A percentile compares a stretch with the other conserved stretches of the same genome.
phyloP scores from a whole-genome alignment of 2,797 vertebrate species.

The Chaetophractus vellerosus region DNA sequence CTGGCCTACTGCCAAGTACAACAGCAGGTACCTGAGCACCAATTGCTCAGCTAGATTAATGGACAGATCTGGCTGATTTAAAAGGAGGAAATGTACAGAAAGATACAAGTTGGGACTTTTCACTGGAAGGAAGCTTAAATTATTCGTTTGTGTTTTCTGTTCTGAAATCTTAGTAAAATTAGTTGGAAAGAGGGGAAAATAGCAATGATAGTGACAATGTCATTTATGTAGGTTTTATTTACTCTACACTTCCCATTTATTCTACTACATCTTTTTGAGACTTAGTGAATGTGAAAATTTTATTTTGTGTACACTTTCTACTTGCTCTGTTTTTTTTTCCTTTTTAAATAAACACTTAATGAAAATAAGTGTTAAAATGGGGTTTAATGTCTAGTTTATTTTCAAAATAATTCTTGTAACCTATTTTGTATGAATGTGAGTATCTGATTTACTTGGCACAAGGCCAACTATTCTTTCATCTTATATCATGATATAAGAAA shows the following conservation, averaged over 20 bases:
- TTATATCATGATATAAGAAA: neutral
- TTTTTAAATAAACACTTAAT: constrained; percentile 12
- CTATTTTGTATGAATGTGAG: neutral
- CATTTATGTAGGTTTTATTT: neutral
- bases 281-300: neutral
- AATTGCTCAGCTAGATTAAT: no score
- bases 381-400: neutral
- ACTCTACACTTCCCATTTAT: neutral
- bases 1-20: neutral
- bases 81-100: neutral
- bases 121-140: neutral
- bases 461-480: neutral
- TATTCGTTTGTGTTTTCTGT: neutral
- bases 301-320: neutral
- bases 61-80: neutral
- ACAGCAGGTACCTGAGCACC: neutral
- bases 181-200: neutral
- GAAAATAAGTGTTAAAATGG: neutral
- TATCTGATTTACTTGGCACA: neutral
- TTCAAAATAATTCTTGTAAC: neutral
- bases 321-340: neutral
- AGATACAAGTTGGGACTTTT: neutral
- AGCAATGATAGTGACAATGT: neutral
- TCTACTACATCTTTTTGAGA: neutral
- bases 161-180: constrained; percentile 35